Conservation (phyloP, 2,888 invertebrate species). For the Phorcus lineatus region DNA sequence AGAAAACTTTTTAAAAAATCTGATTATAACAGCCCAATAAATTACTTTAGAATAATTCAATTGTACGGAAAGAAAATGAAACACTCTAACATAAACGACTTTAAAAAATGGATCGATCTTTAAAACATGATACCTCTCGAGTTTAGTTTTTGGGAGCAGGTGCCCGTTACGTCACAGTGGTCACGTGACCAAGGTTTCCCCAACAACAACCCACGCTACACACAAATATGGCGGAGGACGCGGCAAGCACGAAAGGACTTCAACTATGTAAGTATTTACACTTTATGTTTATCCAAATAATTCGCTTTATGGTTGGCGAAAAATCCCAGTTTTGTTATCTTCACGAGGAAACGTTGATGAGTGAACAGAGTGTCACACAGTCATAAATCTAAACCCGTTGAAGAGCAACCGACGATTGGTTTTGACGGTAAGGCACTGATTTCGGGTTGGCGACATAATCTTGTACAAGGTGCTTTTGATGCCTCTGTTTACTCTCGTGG, state of each 20-base stretch:
- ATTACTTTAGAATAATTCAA: too few relatives aligned
- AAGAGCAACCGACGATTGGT: neutral
- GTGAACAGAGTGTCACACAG: neutral
- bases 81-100: too few relatives aligned
- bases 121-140: too few relatives aligned
- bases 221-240: constrained; percentile 27
- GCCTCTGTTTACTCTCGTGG: neutral
- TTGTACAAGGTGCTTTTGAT: neutral
- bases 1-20: too few relatives aligned
- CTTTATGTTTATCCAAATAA: neutral
- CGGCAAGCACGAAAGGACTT: neutral
- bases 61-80: too few relatives aligned
- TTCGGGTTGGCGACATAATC: constrained; percentile 1
- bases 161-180: constrained; percentile 18
- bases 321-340: neutral
- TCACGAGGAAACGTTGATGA: neutral
- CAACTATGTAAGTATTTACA: neutral
- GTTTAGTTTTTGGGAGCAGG: neutral
- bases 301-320: neutral
- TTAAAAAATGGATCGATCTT: too few relatives aligned
- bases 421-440: neutral
- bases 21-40: too few relatives aligned
- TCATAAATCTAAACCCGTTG: neutral
- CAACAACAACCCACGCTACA: constrained; percentile 29
- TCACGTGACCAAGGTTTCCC: constrained; percentile 53